Percentiles rank a stretch among this genome's conserved stretches.
These are phyloP conservation scores for Unio pictorum DNA, from an alignment of 2,888 invertebrate species.

Conservation along the genomic window DNA sequence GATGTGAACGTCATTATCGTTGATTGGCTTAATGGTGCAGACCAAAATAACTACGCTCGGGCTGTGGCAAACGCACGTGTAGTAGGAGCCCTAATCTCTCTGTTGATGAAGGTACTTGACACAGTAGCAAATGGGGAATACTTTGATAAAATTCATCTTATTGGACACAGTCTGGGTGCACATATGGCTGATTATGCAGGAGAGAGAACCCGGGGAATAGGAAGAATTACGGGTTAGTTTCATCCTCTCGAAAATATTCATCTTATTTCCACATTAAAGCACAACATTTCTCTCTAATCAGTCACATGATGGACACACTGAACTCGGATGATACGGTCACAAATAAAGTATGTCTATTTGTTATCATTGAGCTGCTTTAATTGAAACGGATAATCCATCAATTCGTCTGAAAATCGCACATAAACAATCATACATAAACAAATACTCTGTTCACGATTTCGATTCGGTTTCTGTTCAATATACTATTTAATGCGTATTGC, in stretches of 20 bases:
- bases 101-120: slow-evolving; percentile 47
- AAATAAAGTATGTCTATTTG: too few relatives aligned
- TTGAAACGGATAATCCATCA: too few relatives aligned
- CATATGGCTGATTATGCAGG: slow-evolving; percentile 91
- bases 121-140: slow-evolving; percentile 13
- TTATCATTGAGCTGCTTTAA: too few relatives aligned
- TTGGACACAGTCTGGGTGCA: slow-evolving; percentile 90
- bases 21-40: slow-evolving; percentile 46
- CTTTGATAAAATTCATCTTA: slow-evolving; percentile 79
- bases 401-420: too few relatives aligned
- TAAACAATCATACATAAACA: too few relatives aligned
- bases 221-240: slow-evolving; percentile 59
- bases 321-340: too few relatives aligned
- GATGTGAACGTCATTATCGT: slow-evolving; percentile 44
- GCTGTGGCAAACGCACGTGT: slow-evolving; percentile 67
- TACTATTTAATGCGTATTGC: too few relatives aligned
- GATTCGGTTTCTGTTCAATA: too few relatives aligned
- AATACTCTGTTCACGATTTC: too few relatives aligned
- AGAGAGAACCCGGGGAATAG: slow-evolving; percentile 70
- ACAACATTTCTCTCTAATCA: too few relatives aligned
- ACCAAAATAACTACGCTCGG: slow-evolving; percentile 55
- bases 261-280: background rate
- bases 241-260: background rate
- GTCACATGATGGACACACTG: too few relatives aligned
- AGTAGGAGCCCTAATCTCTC: slow-evolving; percentile 63